Evolutionary conservation across 2,797 vertebrate genomes (phyloP).

Genomic region (Malurus leucopterus): DNA sequence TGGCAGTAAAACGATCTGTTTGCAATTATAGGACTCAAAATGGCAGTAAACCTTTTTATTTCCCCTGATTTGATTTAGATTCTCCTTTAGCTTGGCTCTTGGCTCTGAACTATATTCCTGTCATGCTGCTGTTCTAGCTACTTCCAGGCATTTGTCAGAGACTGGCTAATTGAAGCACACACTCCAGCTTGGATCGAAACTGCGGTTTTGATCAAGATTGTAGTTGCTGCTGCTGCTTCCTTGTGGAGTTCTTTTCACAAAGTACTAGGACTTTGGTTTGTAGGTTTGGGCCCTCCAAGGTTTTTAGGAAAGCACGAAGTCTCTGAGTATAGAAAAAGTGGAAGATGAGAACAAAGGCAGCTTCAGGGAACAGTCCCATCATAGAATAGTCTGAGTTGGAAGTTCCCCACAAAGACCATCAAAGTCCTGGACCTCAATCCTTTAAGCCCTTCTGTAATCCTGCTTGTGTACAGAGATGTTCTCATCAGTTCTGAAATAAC

Average conservation of each 20-base stretch:
- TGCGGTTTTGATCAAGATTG: not conserved
- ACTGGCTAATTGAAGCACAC: not conserved
- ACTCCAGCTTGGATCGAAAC: not conserved
- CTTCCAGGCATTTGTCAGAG: not conserved
- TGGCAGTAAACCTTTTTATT: constrained; percentile 23
- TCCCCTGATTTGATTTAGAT: constrained; percentile 7
- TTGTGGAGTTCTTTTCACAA: not conserved
- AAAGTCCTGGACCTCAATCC: not conserved
- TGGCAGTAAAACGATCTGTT: not conserved
- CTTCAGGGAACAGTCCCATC: not conserved
- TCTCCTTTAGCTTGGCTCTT: constrained; percentile 22
- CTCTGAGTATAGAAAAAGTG: not conserved
- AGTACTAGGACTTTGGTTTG: not conserved
- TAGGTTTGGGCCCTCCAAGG: not conserved
- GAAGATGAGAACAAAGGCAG: not conserved
- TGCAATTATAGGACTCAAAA: not conserved
- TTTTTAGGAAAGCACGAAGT: not conserved
- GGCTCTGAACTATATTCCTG: not conserved
- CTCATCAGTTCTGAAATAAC: not conserved
- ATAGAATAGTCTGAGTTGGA: not conserved
- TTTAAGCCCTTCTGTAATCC: not conserved
- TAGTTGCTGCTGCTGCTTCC: not conserved
- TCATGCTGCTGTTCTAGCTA: not conserved
- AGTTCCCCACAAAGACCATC: not conserved
- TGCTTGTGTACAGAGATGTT: not conserved